Evolutionary conservation across 2,797 vertebrate genomes (phyloP).

Genomic region (Pseudomugil tenellus): DNA sequence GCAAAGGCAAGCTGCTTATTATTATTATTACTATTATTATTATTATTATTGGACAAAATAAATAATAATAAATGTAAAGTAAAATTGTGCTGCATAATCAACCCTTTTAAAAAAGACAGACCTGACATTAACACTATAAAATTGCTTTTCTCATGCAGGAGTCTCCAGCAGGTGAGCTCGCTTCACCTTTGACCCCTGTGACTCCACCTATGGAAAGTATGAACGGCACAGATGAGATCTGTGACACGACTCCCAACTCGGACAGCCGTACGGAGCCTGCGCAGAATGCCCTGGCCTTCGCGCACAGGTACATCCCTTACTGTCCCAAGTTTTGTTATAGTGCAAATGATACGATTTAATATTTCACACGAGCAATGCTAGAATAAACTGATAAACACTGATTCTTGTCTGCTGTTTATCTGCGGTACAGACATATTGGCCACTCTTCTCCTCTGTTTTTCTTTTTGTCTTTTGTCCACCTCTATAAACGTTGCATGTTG

Average conservation of each 20-base stretch:
- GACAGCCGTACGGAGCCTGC: slow-evolving; percentile 90
- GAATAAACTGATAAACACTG: neutral
- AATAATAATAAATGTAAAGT: too few relatives aligned
- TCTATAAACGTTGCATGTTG: slow-evolving; percentile 51
- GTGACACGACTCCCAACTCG: slow-evolving; percentile 90
- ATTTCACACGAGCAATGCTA: slow-evolving; percentile 4
- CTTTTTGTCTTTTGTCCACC: slow-evolving; percentile 25
- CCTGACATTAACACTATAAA: slow-evolving; percentile 12
- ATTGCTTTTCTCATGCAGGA: slow-evolving; percentile 80
- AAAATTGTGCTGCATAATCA: neutral
- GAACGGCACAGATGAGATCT: slow-evolving; percentile 93
- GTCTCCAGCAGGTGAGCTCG: slow-evolving; percentile 93
- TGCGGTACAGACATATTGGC: slow-evolving; percentile 6
- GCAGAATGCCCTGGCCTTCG: slow-evolving; percentile 93
- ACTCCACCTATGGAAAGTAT: slow-evolving; percentile 90
- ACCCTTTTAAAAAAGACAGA: neutral
- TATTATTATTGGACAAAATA: too few relatives aligned
- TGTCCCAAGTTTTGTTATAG: slow-evolving; percentile 11
- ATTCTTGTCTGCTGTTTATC: slow-evolving; percentile 29
- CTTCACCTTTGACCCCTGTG: slow-evolving; percentile 93
- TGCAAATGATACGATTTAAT: neutral
- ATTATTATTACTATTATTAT: too few relatives aligned
- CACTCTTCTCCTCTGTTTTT: slow-evolving; percentile 16
- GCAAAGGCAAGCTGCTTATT: too few relatives aligned
- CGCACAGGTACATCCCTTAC: slow-evolving; percentile 88